phyloP scores from a whole-genome alignment of 2,113 vertebrate species.

The Acanthisitta chloris region DNA sequence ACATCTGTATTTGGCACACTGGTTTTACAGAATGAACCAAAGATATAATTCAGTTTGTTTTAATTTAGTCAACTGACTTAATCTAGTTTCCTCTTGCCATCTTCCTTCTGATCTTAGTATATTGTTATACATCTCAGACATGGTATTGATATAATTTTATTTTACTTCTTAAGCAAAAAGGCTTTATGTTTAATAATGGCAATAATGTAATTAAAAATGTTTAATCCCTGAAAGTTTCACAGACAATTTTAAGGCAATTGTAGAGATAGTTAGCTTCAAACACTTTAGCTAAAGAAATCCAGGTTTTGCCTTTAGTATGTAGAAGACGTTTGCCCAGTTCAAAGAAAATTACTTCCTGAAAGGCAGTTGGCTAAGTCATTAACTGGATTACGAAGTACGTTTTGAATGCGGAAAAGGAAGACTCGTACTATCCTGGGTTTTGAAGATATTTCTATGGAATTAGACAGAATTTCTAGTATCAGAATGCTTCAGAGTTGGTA shows the following conservation, averaged over 20 bases:
- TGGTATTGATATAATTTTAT: not conserved
- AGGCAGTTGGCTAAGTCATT: not conserved
- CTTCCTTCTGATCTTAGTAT: not conserved
- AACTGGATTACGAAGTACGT: not conserved
- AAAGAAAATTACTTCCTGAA: conserved; percentile 36
- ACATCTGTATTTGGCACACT: not conserved
- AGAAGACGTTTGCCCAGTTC: not conserved
- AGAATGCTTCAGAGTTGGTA: not conserved
- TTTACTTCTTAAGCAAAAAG: not conserved
- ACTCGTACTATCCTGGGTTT: not conserved
- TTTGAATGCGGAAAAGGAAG: not conserved
- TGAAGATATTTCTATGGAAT: not conserved
- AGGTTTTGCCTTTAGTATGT: not conserved
- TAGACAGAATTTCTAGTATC: not conserved
- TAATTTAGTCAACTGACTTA: not conserved
- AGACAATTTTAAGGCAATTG: not conserved
- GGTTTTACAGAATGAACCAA: not conserved
- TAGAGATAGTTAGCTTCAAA: not conserved
- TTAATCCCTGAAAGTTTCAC: not conserved
- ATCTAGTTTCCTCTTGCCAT: not conserved
- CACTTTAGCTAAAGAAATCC: not conserved
- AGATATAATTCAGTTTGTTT: not conserved
- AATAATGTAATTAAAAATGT: not conserved
- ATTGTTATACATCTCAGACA: not conserved
- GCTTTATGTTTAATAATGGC: not conserved